These are phyloP conservation scores for Drosophila aldrichi DNA, from an alignment of 2,888 invertebrate species.

Conservation along the genomic window DNA sequence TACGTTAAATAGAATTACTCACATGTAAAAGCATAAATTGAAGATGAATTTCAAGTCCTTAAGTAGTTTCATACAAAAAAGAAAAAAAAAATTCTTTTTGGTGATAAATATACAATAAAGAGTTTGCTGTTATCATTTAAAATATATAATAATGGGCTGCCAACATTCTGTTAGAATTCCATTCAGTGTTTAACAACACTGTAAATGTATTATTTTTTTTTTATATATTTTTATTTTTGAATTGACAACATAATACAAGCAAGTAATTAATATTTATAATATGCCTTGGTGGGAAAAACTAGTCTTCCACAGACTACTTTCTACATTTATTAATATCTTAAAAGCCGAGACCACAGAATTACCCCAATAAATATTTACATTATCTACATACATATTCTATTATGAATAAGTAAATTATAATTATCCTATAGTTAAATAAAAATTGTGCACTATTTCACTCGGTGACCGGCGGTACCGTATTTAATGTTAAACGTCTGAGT, in stretches of 20 bases:
- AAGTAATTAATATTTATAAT: neutral
- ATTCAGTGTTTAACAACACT: conserved; percentile 2
- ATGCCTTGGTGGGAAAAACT: conserved; percentile 27
- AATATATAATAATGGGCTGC: neutral
- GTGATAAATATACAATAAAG: neutral
- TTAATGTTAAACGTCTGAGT: conserved; percentile 59
- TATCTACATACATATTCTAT: conserved; percentile 30
- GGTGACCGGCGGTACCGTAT: conserved; percentile 61
- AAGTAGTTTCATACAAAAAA: neutral
- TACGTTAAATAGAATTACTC: neutral
- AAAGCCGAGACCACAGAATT: conserved; percentile 35
- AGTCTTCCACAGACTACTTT: conserved; percentile 27
- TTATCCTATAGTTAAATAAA: conserved; percentile 15
- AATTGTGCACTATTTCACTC: conserved; percentile 40
- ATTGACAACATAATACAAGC: neutral
- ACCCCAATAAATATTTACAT: conserved; percentile 47
- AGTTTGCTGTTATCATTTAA: neutral
- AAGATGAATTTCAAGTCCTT: neutral
- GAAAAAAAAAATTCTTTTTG: too few relatives aligned
- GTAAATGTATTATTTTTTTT: neutral
- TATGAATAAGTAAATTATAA: conserved; percentile 7
- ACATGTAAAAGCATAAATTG: neutral
- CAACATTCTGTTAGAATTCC: neutral
- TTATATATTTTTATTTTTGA: neutral
- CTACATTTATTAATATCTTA: conserved; percentile 42